Conservation (phyloP, 2,797 vertebrate genomes). For the Rhynchotus rufescens region DNA sequence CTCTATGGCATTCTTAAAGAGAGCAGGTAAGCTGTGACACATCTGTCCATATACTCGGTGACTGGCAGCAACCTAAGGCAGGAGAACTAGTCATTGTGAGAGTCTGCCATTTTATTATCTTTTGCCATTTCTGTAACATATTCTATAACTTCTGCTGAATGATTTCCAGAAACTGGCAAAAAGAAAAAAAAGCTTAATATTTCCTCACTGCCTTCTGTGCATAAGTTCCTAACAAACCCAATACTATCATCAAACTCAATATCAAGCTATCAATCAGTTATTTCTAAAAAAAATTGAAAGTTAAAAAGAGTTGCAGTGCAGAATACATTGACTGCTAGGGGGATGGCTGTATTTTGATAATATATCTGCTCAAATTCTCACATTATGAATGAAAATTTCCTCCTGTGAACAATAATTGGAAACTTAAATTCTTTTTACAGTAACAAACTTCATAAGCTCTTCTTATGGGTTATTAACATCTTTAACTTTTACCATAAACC, state of each 20-base stretch:
- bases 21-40: not conserved
- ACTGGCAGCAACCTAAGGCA: not conserved
- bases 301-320: not conserved
- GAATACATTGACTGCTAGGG: not conserved
- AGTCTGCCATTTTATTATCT: not conserved
- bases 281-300: not conserved
- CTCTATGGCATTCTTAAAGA: not conserved
- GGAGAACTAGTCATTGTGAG: not conserved
- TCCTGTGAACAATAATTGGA: not conserved
- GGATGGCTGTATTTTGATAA: not conserved
- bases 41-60: not conserved
- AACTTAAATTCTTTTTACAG: not conserved
- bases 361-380: not conserved
- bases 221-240: not conserved
- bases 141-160: not conserved
- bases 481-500: not conserved
- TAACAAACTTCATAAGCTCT: not conserved
- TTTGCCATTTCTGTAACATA: not conserved
- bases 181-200: not conserved
- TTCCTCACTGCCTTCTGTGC: not conserved
- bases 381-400: not conserved
- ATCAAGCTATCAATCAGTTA: not conserved
- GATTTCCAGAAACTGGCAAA: not conserved
- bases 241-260: not conserved
- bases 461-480: not conserved